phyloP scores from a whole-genome alignment of 2,113 vertebrate genomes.

The Pluvialis apricaria region DNA sequence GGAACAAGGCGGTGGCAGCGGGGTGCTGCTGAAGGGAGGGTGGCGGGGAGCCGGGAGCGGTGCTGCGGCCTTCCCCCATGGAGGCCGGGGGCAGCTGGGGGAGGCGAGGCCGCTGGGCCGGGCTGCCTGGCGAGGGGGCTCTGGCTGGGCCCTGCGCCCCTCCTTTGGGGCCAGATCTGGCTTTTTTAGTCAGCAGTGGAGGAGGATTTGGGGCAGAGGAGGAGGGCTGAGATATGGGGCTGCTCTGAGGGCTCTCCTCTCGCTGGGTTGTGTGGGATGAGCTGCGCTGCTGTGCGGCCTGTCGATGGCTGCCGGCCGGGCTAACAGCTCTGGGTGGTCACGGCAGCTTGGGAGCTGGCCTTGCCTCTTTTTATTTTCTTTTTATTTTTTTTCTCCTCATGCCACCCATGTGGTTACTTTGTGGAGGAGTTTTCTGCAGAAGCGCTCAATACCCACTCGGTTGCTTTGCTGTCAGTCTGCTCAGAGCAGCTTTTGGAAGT shows the following conservation, averaged over 20 bases:
- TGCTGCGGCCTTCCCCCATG: not conserved
- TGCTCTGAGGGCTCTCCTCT: rapidly evolving
- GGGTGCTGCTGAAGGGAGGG: not conserved
- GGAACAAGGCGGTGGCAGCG: rapidly evolving
- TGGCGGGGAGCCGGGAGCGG: rapidly evolving
- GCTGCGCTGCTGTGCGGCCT: not conserved
- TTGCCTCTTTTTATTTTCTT: not conserved
- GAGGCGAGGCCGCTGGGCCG: not conserved
- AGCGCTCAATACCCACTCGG: not conserved
- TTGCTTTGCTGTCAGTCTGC: not conserved
- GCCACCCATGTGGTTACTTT: not conserved
- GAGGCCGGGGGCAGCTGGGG: no score
- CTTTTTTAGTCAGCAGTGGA: not conserved
- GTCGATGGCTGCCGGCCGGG: not conserved
- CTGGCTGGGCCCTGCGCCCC: not conserved
- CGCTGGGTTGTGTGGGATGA: not conserved
- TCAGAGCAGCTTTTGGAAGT: not conserved
- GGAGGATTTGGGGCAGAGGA: not conserved
- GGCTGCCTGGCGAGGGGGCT: not conserved
- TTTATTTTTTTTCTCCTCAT: not conserved
- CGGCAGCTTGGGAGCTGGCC: not conserved
- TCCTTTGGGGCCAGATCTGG: not conserved
- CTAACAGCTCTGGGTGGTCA: not conserved
- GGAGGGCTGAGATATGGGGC: not conserved
- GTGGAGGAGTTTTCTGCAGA: not conserved